Percentiles rank a stretch among this genome's conserved stretches.
Conservation (phyloP, 2,888 invertebrate species). For the Drosophila mettleri region DNA sequence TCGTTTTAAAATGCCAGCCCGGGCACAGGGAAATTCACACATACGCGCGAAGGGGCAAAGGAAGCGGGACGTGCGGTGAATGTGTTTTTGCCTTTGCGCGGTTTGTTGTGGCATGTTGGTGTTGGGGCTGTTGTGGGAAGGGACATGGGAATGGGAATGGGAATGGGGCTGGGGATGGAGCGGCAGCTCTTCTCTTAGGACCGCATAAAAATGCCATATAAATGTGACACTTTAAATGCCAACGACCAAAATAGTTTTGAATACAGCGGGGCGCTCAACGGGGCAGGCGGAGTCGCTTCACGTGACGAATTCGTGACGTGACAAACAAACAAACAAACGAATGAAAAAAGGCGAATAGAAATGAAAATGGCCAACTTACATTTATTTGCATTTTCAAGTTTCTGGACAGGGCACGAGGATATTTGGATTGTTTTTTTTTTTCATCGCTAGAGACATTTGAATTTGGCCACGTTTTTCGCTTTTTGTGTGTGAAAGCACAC, state of each 20-base stretch:
- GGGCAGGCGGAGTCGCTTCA: slow-evolving; percentile 42
- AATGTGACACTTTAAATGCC: slow-evolving; percentile 81
- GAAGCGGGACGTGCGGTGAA: slow-evolving; percentile 5
- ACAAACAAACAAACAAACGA: slow-evolving; percentile 29
- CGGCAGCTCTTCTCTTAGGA: slow-evolving; percentile 44
- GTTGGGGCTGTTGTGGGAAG: no score
- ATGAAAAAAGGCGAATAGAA: slow-evolving; percentile 49
- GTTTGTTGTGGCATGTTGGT: slow-evolving; percentile 3
- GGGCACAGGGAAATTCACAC: slow-evolving; percentile 65
- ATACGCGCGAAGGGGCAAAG: slow-evolving; percentile 34
- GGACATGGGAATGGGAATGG: not conserved
- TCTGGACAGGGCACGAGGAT: slow-evolving; percentile 41
- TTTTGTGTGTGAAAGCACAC: slow-evolving; percentile 30
- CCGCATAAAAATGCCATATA: slow-evolving; percentile 78
- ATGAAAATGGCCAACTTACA: slow-evolving; percentile 70
- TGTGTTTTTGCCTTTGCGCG: slow-evolving; percentile 7
- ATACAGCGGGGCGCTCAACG: slow-evolving; percentile 17
- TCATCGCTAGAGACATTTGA: slow-evolving; percentile 41
- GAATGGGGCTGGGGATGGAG: not conserved
- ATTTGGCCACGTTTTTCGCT: slow-evolving; percentile 31
- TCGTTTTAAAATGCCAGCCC: slow-evolving; percentile 69
- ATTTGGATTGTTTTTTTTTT: slow-evolving; percentile 22
- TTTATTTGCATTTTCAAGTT: slow-evolving; percentile 82
- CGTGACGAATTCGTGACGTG: slow-evolving; percentile 79
- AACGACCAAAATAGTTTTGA: slow-evolving; percentile 78